phyloP scores from a whole-genome alignment of 2,113 vertebrate genomes.

The Tor tambroides region DNA sequence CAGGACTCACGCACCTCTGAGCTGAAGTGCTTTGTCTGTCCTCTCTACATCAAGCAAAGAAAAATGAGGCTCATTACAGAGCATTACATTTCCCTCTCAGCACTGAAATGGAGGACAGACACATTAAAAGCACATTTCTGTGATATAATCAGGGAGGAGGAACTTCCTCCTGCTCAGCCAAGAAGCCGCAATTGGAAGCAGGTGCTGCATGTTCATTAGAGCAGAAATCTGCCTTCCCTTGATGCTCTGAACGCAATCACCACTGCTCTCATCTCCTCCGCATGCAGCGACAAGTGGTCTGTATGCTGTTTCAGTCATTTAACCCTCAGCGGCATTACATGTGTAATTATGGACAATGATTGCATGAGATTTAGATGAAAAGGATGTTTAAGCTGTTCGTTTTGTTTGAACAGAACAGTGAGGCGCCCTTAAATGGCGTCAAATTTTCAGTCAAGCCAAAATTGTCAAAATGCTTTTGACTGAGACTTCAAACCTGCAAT shows the following conservation, averaged over 20 bases:
- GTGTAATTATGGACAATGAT: not conserved
- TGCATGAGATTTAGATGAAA: not conserved
- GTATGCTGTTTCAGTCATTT: not conserved
- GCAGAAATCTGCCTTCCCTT: not conserved
- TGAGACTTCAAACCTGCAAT: not conserved
- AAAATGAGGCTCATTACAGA: constrained; percentile 21
- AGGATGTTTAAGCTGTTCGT: not conserved
- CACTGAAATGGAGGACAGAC: constrained; percentile 4
- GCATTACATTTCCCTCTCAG: constrained; percentile 8
- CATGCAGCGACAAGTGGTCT: not conserved
- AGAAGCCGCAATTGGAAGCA: constrained; percentile 48
- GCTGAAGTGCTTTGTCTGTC: not conserved
- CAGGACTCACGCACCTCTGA: not conserved
- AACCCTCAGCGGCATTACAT: not conserved
- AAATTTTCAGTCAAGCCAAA: not conserved
- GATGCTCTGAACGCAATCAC: not conserved
- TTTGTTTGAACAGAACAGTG: not conserved
- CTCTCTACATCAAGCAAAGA: not conserved
- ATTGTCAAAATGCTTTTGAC: not conserved
- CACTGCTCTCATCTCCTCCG: not conserved
- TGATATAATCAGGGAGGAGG: constrained; percentile 41
- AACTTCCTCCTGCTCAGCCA: constrained; percentile 36
- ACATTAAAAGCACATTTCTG: constrained; percentile 41
- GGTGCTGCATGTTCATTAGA: constrained; percentile 38
- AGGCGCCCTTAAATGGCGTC: not conserved